A percentile compares a stretch with the other conserved stretches of the same genome.
Conservation (phyloP, 53 echinoderm and acorn worm genomes). For the Actinopyga echinites region DNA sequence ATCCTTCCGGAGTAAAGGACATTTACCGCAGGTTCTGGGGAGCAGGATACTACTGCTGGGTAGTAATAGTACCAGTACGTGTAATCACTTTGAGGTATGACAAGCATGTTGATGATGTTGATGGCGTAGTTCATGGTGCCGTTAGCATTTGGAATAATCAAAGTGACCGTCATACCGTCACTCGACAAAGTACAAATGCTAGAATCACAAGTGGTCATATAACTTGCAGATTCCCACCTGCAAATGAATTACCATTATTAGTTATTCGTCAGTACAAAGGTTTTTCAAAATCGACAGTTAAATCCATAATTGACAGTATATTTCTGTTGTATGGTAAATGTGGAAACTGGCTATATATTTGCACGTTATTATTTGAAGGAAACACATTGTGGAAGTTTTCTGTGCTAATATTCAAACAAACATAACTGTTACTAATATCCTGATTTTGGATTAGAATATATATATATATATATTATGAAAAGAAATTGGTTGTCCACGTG, state of each 20-base stretch:
- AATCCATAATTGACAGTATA: constrained; percentile 40
- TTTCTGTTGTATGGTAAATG: too few species aligned
- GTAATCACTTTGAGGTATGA: constrained; percentile 75
- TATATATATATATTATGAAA: too few species aligned
- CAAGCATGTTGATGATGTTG: constrained; percentile 65
- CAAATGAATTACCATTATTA: too few species aligned
- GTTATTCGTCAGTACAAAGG: constrained; percentile 55
- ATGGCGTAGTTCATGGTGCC: constrained; percentile 62
- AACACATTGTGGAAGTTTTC: too few species aligned
- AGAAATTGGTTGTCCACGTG: too few species aligned
- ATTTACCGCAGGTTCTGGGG: neutral
- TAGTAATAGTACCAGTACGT: constrained; percentile 59
- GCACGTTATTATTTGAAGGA: too few species aligned
- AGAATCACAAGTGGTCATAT: constrained; percentile 66
- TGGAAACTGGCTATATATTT: too few species aligned
- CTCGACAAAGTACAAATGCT: constrained; percentile 51
- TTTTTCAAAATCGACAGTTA: constrained; percentile 33
- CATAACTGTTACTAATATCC: too few species aligned
- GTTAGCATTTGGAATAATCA: constrained; percentile 51
- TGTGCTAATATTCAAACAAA: too few species aligned
- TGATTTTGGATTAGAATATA: too few species aligned
- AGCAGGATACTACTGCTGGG: constrained; percentile 57
- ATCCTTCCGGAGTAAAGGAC: constrained; percentile 38
- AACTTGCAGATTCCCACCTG: constrained; percentile 51
- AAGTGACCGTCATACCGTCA: constrained; percentile 56